These are phyloP conservation scores for Carollia perspicillata DNA, from an alignment of 2,113 vertebrate genomes.

Conservation along the genomic window DNA sequence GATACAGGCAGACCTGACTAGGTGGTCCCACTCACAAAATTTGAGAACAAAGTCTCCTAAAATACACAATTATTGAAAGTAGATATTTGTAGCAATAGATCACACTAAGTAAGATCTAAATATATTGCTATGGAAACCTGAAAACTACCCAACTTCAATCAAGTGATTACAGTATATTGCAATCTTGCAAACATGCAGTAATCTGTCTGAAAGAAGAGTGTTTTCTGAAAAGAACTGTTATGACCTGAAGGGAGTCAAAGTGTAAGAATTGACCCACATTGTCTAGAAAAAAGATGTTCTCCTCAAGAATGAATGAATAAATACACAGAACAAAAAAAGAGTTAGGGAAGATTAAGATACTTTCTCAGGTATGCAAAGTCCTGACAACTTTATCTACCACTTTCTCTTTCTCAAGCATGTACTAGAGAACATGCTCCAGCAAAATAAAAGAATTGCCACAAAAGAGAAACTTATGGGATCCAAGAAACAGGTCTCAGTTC, in stretches of 20 bases:
- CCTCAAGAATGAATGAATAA: neutral
- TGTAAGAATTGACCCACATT: neutral
- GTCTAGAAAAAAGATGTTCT: neutral
- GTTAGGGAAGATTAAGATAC: neutral
- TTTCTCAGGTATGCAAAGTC: neutral
- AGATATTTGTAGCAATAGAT: neutral
- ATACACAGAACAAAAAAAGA: neutral
- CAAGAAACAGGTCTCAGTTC: neutral
- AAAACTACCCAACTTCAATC: neutral
- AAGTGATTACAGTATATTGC: neutral
- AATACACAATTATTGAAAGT: neutral
- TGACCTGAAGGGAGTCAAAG: neutral
- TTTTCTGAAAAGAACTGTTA: neutral
- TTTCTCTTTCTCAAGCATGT: neutral
- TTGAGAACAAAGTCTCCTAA: neutral
- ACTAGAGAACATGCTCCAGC: neutral
- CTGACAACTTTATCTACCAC: neutral
- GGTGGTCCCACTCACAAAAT: neutral
- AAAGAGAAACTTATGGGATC: neutral
- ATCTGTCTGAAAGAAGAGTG: neutral
- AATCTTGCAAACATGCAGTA: neutral
- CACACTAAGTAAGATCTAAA: neutral
- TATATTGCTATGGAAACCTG: neutral
- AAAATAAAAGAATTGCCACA: neutral
- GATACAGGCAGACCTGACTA: neutral